Evolutionary conservation across 2,797 vertebrate species (phyloP).

Genomic region (Chelmon rostratus): DNA sequence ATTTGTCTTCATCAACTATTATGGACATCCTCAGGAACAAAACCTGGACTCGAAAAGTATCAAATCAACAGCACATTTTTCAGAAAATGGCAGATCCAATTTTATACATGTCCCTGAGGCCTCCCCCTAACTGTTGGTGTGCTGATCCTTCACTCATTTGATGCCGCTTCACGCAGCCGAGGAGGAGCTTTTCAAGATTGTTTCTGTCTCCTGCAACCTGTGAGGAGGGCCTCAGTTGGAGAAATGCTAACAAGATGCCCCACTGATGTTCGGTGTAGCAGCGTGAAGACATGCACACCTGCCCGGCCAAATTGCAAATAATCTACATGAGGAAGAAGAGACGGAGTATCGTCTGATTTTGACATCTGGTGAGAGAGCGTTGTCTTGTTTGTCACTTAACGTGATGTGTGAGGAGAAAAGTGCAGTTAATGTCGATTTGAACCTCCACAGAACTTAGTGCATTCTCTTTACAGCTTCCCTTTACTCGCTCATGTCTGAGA

Average conservation of each 20-base stretch:
- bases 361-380: slow-evolving; percentile 62
- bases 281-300: slow-evolving; percentile 66
- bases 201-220: slow-evolving; percentile 75
- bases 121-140: slow-evolving; percentile 82
- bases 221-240: slow-evolving; percentile 61
- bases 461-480: slow-evolving; percentile 16
- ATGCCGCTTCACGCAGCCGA: slow-evolving; percentile 64
- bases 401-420: slow-evolving; percentile 45
- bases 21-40: slow-evolving; percentile 83
- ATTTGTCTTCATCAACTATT: slow-evolving; percentile 89
- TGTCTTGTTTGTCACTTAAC: slow-evolving; percentile 67
- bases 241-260: slow-evolving; percentile 74
- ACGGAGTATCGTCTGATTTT: slow-evolving; percentile 54
- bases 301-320: slow-evolving; percentile 71
- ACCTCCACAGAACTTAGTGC: slow-evolving; percentile 26
- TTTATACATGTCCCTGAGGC: slow-evolving; percentile 86
- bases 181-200: slow-evolving; percentile 78
- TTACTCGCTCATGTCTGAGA: slow-evolving; percentile 19
- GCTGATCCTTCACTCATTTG: slow-evolving; percentile 86
- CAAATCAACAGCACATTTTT: slow-evolving; percentile 88
- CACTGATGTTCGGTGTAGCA: slow-evolving; percentile 57
- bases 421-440: slow-evolving; percentile 32
- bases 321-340: slow-evolving; percentile 64
- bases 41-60: slow-evolving; percentile 82
- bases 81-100: slow-evolving; percentile 90